Conservation (phyloP, 2,113 vertebrate genomes). For the Danio rerio region DNA sequence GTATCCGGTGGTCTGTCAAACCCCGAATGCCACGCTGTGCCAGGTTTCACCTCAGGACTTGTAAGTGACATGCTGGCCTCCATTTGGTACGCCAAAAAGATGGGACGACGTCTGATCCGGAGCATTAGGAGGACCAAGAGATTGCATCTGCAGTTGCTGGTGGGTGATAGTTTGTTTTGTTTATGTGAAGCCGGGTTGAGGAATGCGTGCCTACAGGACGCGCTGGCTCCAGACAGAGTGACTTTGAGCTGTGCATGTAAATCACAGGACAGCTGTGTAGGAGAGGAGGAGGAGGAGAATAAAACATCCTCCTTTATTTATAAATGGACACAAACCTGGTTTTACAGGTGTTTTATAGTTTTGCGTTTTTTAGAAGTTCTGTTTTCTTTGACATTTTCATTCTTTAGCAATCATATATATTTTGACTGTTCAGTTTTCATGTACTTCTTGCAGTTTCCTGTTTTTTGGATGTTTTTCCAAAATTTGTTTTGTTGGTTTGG, state of each 20-base stretch:
- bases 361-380: neutral
- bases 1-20: neutral
- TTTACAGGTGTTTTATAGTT: neutral
- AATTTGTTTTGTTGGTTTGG: neutral
- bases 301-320: neutral
- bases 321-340: neutral
- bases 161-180: slow-evolving; percentile 60
- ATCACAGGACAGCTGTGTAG: slow-evolving; percentile 33
- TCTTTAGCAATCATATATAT: neutral
- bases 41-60: neutral
- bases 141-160: slow-evolving; percentile 68
- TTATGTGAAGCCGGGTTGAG: slow-evolving; percentile 21
- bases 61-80: slow-evolving; percentile 71
- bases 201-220: slow-evolving; percentile 35
- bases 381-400: neutral
- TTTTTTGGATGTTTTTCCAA: too few relatives aligned
- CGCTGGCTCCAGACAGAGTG: slow-evolving; percentile 11
- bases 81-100: slow-evolving; percentile 71
- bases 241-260: slow-evolving; percentile 50
- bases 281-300: neutral
- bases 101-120: slow-evolving; percentile 71
- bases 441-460: neutral
- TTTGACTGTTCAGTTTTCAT: neutral
- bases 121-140: slow-evolving; percentile 66
- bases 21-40: neutral